Conservation (phyloP, 2,888 invertebrate genomes). For the Drosophila ustulata region DNA sequence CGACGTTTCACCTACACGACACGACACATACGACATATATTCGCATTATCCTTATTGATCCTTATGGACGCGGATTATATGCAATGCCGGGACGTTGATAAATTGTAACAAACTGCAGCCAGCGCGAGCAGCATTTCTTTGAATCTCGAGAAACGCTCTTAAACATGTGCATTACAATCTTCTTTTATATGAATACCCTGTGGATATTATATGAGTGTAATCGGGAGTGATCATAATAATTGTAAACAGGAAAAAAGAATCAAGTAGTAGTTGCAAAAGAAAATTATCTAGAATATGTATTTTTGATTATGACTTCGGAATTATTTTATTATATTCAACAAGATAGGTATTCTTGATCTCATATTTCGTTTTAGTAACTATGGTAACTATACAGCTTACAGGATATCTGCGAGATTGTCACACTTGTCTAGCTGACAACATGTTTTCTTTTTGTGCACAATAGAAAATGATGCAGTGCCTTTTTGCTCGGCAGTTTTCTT, state of each 20-base stretch:
- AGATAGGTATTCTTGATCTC: no score
- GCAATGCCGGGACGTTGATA: conserved; percentile 72
- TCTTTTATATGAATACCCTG: conserved; percentile 25
- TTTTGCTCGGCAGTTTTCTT: conserved; percentile 62
- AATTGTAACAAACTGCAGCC: conserved; percentile 68
- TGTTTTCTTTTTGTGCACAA: conserved; percentile 40
- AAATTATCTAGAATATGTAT: no score
- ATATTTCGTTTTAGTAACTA: not conserved
- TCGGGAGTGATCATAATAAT: not conserved
- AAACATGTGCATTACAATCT: conserved; percentile 60
- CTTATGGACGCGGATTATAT: conserved; percentile 72
- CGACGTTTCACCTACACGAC: conserved; percentile 47
- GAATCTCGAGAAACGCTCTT: conserved; percentile 61
- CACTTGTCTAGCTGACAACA: not conserved
- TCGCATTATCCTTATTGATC: conserved; percentile 76
- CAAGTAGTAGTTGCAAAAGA: no score
- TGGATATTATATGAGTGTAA: not conserved
- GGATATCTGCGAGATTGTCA: not conserved
- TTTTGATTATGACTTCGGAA: no score
- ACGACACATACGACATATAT: conserved; percentile 47
- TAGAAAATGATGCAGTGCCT: conserved; percentile 67
- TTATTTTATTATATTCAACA: no score
- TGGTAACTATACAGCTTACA: not conserved
- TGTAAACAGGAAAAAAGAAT: not conserved
- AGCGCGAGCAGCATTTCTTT: conserved; percentile 32